Percentiles rank a stretch among this genome's conserved stretches.
Evolutionary conservation across 2,797 vertebrate species (phyloP).

Genomic region (Danio jaintianensis): DNA sequence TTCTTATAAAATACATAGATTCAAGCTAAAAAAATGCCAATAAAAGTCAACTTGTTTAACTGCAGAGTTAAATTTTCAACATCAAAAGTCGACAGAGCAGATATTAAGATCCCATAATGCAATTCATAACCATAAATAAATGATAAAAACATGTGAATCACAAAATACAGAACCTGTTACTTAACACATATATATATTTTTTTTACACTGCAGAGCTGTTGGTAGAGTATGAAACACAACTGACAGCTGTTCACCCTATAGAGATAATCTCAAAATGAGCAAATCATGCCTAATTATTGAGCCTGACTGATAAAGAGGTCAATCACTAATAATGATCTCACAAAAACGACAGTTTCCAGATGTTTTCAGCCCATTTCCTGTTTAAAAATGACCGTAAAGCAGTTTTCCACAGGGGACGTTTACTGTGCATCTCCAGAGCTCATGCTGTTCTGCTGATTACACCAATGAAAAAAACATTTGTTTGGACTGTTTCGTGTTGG

Average conservation of each 20-base stretch:
- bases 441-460: slow-evolving; percentile 9
- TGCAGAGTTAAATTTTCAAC: too few relatives aligned
- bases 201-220: not conserved
- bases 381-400: slow-evolving; percentile 19
- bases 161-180: too few relatives aligned
- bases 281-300: slow-evolving; percentile 5
- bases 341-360: slow-evolving; percentile 15
- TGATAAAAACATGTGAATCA: too few relatives aligned
- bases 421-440: slow-evolving; percentile 19
- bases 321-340: slow-evolving; percentile 14
- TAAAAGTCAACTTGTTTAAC: too few relatives aligned
- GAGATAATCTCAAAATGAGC: slow-evolving; percentile 18
- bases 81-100: too few relatives aligned
- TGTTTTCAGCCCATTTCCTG: slow-evolving; percentile 24
- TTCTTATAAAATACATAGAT: too few relatives aligned
- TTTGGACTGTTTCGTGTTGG: slow-evolving; percentile 47
- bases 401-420: slow-evolving; percentile 1
- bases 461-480: slow-evolving; percentile 35
- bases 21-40: too few relatives aligned
- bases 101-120: too few relatives aligned
- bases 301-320: not conserved
- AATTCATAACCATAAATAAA: too few relatives aligned
- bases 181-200: too few relatives aligned
- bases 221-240: not conserved
- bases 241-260: not conserved